phyloP scores from a whole-genome alignment of 2,888 invertebrate species.

The Nymphalis urticae region DNA sequence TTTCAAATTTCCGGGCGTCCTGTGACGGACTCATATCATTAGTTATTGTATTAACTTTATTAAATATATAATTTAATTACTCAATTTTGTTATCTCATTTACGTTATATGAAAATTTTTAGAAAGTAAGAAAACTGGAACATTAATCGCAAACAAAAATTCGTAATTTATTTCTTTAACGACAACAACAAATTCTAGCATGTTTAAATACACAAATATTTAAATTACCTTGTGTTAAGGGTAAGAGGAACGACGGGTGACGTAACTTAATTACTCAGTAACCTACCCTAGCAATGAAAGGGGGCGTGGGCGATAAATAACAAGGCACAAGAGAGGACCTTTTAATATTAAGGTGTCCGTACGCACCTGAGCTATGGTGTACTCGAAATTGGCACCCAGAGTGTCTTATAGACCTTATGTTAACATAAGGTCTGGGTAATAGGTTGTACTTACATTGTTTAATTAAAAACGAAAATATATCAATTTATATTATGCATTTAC shows the following conservation, averaged over 20 bases:
- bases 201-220: conserved; percentile 9
- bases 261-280: conserved; percentile 22
- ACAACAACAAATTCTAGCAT: neutral
- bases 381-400: neutral
- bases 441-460: no score
- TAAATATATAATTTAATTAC: no score
- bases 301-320: conserved; percentile 28
- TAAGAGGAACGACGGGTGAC: conserved; percentile 16
- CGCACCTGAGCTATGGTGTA: conserved; percentile 15
- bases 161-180: neutral
- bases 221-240: conserved; percentile 15
- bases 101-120: no score
- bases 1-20: no score
- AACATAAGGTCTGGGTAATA: no score
- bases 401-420: no score
- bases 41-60: no score
- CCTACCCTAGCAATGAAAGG: conserved; percentile 12
- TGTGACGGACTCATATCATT: no score
- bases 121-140: no score
- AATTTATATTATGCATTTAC: no score
- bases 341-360: conserved; percentile 19
- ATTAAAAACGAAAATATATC: no score
- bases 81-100: no score
- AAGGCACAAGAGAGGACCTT: conserved; percentile 18
- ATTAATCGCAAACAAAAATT: neutral